Conservation (phyloP, 2,113 vertebrate genomes). For the Poeciliopsis retropinna region DNA sequence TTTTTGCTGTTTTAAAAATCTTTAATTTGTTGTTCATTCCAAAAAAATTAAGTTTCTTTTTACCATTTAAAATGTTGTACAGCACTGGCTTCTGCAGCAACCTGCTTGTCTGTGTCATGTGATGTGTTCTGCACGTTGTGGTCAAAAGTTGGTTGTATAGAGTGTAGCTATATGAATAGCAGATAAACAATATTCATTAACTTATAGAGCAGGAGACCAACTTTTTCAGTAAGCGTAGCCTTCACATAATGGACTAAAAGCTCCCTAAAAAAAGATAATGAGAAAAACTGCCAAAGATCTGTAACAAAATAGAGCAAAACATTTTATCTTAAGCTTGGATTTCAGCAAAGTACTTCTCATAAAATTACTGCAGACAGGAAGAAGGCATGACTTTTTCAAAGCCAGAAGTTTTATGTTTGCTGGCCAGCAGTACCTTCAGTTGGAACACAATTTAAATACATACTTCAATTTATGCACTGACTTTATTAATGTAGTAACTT, state of each 20-base stretch:
- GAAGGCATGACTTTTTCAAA: not conserved
- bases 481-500: not conserved
- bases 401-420: not conserved
- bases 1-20: not conserved
- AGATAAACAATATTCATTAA: not conserved
- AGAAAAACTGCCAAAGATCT: not conserved
- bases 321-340: not conserved
- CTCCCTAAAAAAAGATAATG: not conserved
- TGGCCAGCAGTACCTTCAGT: not conserved
- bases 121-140: too few species aligned
- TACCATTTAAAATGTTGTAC: not conserved
- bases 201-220: not conserved
- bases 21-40: not conserved
- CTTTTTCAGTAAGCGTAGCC: not conserved
- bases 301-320: not conserved
- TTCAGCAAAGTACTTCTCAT: not conserved
- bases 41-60: not conserved
- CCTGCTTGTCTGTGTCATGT: too few species aligned
- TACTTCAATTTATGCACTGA: not conserved
- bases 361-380: not conserved
- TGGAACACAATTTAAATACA: not conserved
- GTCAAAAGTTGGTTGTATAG: not conserved
- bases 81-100: not conserved
- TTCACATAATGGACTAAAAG: not conserved
- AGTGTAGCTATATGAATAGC: not conserved